Conservation (phyloP, 35 echinoderm and acorn worm genomes). For the Strongylocentrotus purpuratus region DNA sequence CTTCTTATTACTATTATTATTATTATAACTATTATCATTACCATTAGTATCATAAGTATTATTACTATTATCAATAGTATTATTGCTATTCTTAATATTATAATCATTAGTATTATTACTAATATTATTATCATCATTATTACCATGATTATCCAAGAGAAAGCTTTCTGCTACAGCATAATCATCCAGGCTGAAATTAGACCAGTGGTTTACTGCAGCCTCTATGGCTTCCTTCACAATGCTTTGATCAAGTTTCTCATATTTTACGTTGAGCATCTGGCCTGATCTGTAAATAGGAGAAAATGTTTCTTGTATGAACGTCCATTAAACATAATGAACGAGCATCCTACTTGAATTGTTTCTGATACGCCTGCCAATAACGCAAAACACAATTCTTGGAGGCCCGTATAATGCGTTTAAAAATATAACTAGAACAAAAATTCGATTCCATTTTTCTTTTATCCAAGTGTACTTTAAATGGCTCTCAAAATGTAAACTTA, state of each 20-base stretch:
- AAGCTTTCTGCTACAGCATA: conserved; percentile 6
- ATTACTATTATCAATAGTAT: too few relatives aligned
- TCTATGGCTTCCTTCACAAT: background rate
- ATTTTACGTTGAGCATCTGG: background rate
- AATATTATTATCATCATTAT: background rate
- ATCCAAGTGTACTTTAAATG: too few relatives aligned
- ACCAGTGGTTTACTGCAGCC: background rate
- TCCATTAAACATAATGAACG: background rate
- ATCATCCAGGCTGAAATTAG: background rate
- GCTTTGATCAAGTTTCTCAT: background rate
- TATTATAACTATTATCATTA: too few relatives aligned
- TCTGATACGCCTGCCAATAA: too few relatives aligned
- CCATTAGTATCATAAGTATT: too few relatives aligned
- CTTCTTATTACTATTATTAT: too few relatives aligned
- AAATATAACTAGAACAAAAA: background rate
- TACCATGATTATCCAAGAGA: background rate
- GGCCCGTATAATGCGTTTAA: background rate
- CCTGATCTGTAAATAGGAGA: background rate
- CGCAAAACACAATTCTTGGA: too few relatives aligned
- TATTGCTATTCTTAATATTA: too few relatives aligned
- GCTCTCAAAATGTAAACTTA: too few relatives aligned
- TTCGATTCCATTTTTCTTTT: too few relatives aligned
- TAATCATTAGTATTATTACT: too few relatives aligned
- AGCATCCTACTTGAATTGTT: too few relatives aligned
- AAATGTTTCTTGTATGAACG: background rate